A percentile compares a stretch with the other conserved stretches of the same genome.
Evolutionary conservation across 2,113 vertebrate genomes (phyloP).

Genomic region (Ceyx melanurus): DNA sequence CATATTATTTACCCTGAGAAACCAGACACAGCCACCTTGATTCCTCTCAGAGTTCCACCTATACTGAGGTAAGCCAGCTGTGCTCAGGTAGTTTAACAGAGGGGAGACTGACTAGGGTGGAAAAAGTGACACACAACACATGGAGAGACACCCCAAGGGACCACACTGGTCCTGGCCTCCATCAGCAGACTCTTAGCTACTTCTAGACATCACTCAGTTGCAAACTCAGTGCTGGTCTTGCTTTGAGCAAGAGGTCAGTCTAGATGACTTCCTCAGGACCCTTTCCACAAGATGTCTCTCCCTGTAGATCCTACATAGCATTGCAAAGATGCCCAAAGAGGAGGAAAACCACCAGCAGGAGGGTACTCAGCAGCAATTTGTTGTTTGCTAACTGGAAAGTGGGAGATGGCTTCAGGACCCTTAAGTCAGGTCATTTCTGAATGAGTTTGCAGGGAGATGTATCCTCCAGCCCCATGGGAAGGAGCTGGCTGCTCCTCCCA

Average conservation of each 20-base stretch:
- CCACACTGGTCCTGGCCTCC: accelerated
- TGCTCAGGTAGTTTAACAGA: background rate
- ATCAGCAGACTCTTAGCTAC: background rate
- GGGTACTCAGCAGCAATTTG: background rate
- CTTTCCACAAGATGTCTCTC: background rate
- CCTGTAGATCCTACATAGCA: background rate
- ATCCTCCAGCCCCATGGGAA: background rate
- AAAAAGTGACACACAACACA: background rate
- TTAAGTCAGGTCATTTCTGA: background rate
- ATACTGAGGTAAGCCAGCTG: background rate
- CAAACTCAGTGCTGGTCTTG: background rate
- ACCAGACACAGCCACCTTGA: background rate
- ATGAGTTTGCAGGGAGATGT: background rate
- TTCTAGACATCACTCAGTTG: background rate
- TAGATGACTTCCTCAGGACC: background rate
- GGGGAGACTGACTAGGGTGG: background rate
- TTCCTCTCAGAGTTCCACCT: background rate
- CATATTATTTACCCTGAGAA: background rate
- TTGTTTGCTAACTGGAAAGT: background rate
- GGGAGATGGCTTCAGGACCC: background rate
- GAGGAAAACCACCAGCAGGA: background rate
- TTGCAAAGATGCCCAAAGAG: background rate
- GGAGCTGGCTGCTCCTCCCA: background rate
- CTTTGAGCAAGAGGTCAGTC: background rate
- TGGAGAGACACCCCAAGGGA: accelerated